Base-by-base conservation (phyloP, 1,140 invertebrate species). In the Drosophila erecta region DNA sequence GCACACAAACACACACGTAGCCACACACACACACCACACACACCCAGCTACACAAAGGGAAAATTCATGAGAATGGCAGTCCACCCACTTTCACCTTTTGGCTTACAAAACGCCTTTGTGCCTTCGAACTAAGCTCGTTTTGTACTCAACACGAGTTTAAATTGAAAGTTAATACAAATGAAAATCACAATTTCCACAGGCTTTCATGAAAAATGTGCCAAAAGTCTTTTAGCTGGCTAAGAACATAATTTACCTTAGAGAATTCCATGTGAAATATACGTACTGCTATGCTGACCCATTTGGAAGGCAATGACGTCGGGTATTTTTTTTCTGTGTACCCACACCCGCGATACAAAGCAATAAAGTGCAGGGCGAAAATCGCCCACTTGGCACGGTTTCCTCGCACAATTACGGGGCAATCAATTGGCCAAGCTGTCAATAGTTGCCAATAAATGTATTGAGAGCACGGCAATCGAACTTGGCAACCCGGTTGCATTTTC, bases 361-460 rank as follows among this genome's bases (percentile, higher is more conserved):
- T 56, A 70, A 43, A 41, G 41, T 20, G 47, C 57, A 35, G 30
- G 41, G 57, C 8, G 17, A 56, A 46, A 43, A 41, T 46, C 75
- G 22, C 47, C 72, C 76, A 89, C 80, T 87, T 87, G 83, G 76
- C 84, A 79, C 60, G 84, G 46, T 87, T 87, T 77, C 76, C 53
- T 40, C 49, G 76, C 84, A 83, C 83, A 89, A 89, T 89, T 89
- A 84, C 85, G 49, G 61, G 67, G 46, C 85, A 89, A 90, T 89
- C 84, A 89, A 89, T 89, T 89, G 76, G 57, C 69, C 73, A 58
- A 72, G 84, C 76, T 89, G 84, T 78, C 84, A 90, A 87, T 89
- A 87, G 70, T 71, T 71, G 67, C 61, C 75, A 81, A 89, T 89
- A 89, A 73, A 89, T 87, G 57, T 74, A 87, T 87, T 76, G 79